phyloP scores from a whole-genome alignment of 1,140 invertebrate species.

The Delia radicum region DNA sequence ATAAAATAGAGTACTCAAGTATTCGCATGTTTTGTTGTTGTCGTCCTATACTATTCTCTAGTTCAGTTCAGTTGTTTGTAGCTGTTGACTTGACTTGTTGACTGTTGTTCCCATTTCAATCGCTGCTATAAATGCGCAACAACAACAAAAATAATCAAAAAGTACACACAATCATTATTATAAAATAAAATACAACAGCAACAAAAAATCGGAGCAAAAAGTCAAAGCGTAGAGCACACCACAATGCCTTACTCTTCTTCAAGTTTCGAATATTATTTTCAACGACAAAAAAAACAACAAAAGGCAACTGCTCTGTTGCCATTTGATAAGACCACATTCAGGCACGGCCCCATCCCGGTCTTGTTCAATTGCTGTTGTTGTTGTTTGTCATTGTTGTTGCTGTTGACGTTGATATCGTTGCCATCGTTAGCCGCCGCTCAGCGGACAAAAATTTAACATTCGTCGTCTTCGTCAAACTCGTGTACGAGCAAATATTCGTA shows the following conservation, averaged over 20 bases:
- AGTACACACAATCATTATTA: background rate
- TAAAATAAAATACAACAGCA: background rate
- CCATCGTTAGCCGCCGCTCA: background rate
- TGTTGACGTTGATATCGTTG: background rate
- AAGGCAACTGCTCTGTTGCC: conserved; percentile 13
- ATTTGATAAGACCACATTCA: conserved; percentile 15
- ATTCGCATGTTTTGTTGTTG: background rate
- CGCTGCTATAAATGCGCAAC: background rate
- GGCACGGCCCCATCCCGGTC: background rate
- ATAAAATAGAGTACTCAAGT: no score
- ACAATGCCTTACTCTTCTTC: background rate
- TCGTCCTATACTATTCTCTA: no score
- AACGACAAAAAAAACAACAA: background rate
- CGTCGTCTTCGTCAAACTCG: background rate
- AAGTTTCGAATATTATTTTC: background rate
- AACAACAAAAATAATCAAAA: background rate
- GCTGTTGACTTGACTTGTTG: conserved; percentile 3
- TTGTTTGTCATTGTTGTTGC: background rate
- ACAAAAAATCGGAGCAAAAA: background rate
- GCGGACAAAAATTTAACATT: background rate
- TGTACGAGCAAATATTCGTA: no score
- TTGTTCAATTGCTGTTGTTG: background rate
- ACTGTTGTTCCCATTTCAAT: conserved; percentile 5
- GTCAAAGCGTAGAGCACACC: background rate
- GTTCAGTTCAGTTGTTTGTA: background rate